A percentile compares a stretch with the other conserved stretches of the same genome.
phyloP scores from a whole-genome alignment of 2,888 invertebrate species.

The Lacanobia wlatinum region DNA sequence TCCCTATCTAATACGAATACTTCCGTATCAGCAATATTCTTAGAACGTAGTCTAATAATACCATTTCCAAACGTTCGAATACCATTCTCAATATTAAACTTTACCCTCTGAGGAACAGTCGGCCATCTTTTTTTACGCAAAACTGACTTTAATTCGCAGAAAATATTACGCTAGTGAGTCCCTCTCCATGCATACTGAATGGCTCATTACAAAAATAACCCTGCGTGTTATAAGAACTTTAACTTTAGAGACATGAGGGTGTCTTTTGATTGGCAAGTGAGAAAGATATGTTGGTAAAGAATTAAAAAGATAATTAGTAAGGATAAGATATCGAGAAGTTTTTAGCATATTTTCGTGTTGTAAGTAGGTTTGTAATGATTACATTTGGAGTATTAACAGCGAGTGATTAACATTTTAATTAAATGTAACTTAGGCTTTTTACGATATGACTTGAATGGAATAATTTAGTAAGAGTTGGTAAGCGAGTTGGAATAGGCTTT shows the following conservation, averaged over 20 bases:
- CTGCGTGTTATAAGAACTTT: conserved; percentile 31
- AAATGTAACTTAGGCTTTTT: conserved; percentile 32
- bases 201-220: conserved; percentile 49
- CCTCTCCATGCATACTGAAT: conserved; percentile 70
- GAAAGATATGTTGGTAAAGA: conserved; percentile 45
- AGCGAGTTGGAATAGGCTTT: not conserved
- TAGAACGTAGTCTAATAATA: conserved; percentile 5
- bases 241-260: fast-evolving
- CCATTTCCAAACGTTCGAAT: conserved; percentile 18
- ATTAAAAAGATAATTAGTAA: conserved; percentile 73
- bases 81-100: conserved; percentile 25
- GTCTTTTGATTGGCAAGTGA: conserved; percentile 26
- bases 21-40: not conserved
- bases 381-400: conserved; percentile 57
- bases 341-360: conserved; percentile 59
- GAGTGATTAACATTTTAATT: conserved; percentile 61
- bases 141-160: conserved; percentile 72
- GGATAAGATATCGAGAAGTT: conserved; percentile 57
- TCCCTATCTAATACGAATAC: not conserved
- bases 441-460: conserved; percentile 20
- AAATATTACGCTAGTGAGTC: conserved; percentile 70
- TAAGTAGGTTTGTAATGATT: conserved; percentile 57
- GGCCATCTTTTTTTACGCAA: conserved; percentile 64
- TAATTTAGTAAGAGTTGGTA: conserved; percentile 21
- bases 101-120: conserved; percentile 34